Percentiles rank a stretch among this genome's conserved stretches.
Conservation (phyloP, 2,888 invertebrate species). For the Xestia rhomboidea region DNA sequence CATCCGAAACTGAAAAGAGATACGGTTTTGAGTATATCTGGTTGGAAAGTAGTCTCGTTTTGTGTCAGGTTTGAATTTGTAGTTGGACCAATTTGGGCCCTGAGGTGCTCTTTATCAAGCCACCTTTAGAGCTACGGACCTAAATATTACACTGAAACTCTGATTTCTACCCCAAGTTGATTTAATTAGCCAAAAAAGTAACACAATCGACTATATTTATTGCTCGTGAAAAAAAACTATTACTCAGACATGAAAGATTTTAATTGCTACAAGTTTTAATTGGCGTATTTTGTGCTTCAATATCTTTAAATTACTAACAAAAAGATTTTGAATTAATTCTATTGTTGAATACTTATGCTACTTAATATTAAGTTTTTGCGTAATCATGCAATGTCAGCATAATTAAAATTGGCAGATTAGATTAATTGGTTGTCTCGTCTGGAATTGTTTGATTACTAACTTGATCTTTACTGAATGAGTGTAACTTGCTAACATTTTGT, state of each 20-base stretch:
- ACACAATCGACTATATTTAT: not conserved
- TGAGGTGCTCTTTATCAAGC: not conserved
- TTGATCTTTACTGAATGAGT: not conserved
- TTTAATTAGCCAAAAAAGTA: not conserved
- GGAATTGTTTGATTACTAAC: constrained; percentile 12
- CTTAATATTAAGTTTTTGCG: constrained; percentile 13
- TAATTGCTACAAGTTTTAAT: constrained; percentile 21
- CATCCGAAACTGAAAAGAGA: not conserved
- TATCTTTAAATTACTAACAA: constrained; percentile 4
- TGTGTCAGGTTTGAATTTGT: not conserved
- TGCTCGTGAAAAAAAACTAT: not conserved
- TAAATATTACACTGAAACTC: not conserved
- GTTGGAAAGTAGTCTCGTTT: not conserved
- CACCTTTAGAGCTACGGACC: not conserved
- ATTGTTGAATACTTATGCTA: constrained; percentile 7
- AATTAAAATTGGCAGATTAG: constrained; percentile 28
- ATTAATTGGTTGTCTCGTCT: constrained; percentile 28
- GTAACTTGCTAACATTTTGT: not conserved
- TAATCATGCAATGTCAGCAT: constrained; percentile 14
- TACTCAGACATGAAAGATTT: not conserved
- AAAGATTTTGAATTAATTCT: constrained; percentile 9
- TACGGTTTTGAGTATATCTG: not conserved
- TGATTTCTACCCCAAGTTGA: not conserved
- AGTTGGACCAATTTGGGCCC: not conserved
- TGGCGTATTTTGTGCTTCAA: constrained; percentile 3